Evolutionary conservation across 2,888 invertebrate species (phyloP), one percentile per base, ranked within the genome.

Genomic region (Cheilosia vulpina): DNA sequence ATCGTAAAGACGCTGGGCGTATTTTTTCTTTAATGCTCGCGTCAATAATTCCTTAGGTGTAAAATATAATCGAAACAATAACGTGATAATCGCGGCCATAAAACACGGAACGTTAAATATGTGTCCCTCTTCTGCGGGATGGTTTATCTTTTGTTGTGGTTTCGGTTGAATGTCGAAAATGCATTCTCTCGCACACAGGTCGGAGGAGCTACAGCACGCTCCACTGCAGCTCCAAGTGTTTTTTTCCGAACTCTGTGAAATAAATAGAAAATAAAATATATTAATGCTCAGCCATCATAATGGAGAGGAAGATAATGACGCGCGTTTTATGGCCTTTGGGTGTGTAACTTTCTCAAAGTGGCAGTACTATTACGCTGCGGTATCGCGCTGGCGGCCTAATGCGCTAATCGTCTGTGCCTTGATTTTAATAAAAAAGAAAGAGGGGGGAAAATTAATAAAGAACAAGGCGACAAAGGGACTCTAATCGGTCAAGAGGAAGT

Each of bases 11-110:
- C 52, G 41, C 52, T 66, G 50, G 38, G 21, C 58, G 47, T 52
- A 27, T 43, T 58, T 52, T 66, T 19, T 47, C n/a, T 66, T 65
- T 76, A 58, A 66, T 66, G 66, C 58, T 41, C 34, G 43, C 75
- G 47, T 75, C 57, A 65, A 75, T 65, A 75, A 65, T 65, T 66
- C 66, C 66, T 43, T 27, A 76, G 66, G 76, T 76, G 76, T 76
- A 76, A 76, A 66, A 66, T 76, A 76, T 76, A 76, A 76, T 76
- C 76, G 76, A 76, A 66, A 76, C 76, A 76, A 76, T 76, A 76
- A 76, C 58, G 76, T 66, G 76, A 76, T 76, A 76, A 76, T 76
- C 76, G 58, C 11, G 66, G 66, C 58, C 58, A 76, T 76, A 76
- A 76, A 76, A 66, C 58, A 76, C 60, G 66, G 31, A 66, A 76